Percentiles rank a stretch among this genome's conserved stretches.
phyloP scores from a whole-genome alignment of 1,140 invertebrate genomes.

The Drosophila melanogaster region DNA sequence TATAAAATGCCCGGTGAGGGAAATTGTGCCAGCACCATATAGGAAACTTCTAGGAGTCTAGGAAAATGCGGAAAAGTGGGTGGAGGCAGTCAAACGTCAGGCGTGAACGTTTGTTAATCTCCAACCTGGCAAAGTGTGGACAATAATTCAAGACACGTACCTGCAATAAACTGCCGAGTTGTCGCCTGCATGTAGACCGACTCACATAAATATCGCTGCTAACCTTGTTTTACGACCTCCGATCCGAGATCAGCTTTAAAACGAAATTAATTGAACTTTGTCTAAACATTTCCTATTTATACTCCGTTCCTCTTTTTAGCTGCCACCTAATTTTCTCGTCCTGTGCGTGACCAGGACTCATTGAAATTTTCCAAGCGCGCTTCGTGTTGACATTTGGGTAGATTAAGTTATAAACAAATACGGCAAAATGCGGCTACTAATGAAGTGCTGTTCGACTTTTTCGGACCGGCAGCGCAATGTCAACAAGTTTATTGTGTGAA shows the following conservation, averaged over 20 bases:
- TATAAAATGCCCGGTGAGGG: conserved; percentile 22
- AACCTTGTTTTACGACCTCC: conserved; percentile 38
- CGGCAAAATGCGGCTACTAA: conserved; percentile 71
- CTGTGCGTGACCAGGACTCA: conserved; percentile 67
- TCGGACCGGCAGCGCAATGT: conserved; percentile 48
- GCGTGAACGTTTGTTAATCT: conserved; percentile 78
- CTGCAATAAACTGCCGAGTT: conserved; percentile 72
- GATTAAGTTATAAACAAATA: conserved; percentile 83
- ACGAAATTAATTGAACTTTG: conserved; percentile 25
- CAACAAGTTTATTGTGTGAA: conserved; percentile 81
- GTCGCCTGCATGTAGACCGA: conserved; percentile 14
- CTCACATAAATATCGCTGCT: conserved; percentile 19
- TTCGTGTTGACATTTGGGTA: conserved; percentile 69
- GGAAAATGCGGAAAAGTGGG: conserved; percentile 4
- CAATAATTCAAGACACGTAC: conserved; percentile 79
- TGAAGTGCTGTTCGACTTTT: conserved; percentile 76
- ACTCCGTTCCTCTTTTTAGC: neutral
- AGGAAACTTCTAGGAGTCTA: neutral
- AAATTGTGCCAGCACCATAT: conserved; percentile 12
- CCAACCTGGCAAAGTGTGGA: conserved; percentile 63
- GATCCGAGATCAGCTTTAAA: conserved; percentile 34
- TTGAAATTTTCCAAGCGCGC: conserved; percentile 56
- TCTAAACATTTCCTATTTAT: conserved; percentile 40
- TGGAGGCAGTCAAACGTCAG: conserved; percentile 62
- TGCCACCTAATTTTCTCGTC: conserved; percentile 5